Percentiles rank a stretch among this genome's conserved stretches.
These are phyloP conservation scores for Leptosomus discolor DNA, from an alignment of 2,113 vertebrate species.

Conservation along the genomic window DNA sequence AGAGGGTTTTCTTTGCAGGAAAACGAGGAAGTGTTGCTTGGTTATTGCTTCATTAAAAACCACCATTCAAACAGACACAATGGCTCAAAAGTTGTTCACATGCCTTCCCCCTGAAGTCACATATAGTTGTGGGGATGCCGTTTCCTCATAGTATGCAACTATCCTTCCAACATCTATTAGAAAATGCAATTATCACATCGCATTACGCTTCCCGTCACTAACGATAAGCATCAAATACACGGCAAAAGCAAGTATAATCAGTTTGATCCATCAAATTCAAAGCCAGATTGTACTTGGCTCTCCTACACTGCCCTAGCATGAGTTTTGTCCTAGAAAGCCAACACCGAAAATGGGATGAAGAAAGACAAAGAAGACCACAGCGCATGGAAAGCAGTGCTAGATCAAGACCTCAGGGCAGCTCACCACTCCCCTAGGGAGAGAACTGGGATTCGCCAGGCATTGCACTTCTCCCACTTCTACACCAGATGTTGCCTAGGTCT, in stretches of 20 bases:
- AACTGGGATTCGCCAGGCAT: background rate
- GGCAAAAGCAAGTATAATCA: background rate
- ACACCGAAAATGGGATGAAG: background rate
- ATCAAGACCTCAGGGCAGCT: background rate
- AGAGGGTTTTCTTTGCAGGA: background rate
- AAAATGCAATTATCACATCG: background rate
- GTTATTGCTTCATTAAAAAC: background rate
- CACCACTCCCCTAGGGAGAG: background rate
- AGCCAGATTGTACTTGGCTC: background rate
- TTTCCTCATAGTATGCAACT: background rate
- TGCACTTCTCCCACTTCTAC: background rate
- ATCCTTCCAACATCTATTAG: background rate
- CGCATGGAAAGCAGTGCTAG: background rate
- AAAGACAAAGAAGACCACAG: background rate
- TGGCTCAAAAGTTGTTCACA: background rate
- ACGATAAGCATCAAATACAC: background rate
- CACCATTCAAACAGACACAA: background rate
- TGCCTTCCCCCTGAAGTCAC: background rate
- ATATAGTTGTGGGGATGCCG: background rate
- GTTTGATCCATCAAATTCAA: background rate
- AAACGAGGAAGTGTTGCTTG: background rate
- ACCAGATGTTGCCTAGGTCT: background rate
- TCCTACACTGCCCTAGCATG: accelerated
- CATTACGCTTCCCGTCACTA: background rate
- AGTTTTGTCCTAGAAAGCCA: background rate